Evolutionary conservation across 2,113 vertebrate species (phyloP).

Genomic region (Caranx melampygus): DNA sequence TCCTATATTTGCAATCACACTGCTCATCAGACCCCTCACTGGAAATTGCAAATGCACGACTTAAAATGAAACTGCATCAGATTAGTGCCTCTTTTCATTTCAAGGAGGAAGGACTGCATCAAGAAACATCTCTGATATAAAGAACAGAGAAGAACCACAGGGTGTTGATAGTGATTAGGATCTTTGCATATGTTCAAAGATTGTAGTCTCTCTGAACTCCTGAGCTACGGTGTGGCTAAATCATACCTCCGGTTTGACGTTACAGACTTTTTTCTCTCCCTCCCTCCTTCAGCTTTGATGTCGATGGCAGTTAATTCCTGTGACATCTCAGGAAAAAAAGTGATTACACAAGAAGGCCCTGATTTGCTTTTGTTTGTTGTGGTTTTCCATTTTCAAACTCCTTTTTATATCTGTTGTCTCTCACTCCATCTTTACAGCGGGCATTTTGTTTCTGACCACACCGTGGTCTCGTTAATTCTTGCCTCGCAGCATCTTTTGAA

Average conservation of each 20-base stretch:
- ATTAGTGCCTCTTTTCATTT: conserved; percentile 5
- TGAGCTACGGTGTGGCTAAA: conserved; percentile 43
- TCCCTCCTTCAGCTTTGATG: conserved; percentile 61
- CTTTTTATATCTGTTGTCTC: conserved; percentile 5
- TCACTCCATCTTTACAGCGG: conserved; percentile 15
- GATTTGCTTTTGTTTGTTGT: conserved; percentile 55
- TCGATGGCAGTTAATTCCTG: conserved; percentile 73
- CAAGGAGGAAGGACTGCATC: background rate
- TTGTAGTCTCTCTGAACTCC: conserved; percentile 59
- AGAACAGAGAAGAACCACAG: conserved; percentile 33
- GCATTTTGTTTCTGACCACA: conserved; percentile 47
- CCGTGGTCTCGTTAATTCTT: conserved; percentile 70
- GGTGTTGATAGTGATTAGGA: conserved; percentile 64
- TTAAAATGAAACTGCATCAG: conserved; percentile 10
- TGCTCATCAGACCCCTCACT: background rate
- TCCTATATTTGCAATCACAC: background rate
- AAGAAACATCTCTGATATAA: conserved; percentile 25
- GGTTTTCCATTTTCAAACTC: background rate
- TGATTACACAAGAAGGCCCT: conserved; percentile 53
- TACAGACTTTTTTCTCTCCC: conserved; percentile 27
- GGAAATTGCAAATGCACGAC: conserved; percentile 8
- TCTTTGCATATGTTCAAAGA: conserved; percentile 64
- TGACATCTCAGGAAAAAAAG: conserved; percentile 53
- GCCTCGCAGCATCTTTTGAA: conserved; percentile 68
- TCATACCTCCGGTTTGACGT: conserved; percentile 58